These are phyloP conservation scores for Remorina albescens DNA, from an alignment of 2,797 vertebrate genomes.

Conservation along the genomic window DNA sequence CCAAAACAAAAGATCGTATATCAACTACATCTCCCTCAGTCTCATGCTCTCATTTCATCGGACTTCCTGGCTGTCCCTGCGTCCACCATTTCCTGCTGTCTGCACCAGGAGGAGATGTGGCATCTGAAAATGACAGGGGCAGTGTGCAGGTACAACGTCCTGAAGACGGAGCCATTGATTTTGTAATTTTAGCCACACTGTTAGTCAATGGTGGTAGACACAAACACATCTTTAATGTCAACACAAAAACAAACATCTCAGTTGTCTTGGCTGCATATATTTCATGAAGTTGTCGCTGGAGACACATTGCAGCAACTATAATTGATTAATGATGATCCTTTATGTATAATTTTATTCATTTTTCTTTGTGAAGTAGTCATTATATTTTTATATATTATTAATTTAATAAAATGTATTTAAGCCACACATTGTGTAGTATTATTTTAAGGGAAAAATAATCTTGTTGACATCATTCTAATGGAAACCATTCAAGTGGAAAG, in stretches of 20 bases:
- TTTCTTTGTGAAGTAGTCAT: neutral
- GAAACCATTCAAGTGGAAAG: conserved; percentile 33
- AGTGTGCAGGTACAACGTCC: neutral
- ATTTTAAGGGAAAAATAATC: neutral
- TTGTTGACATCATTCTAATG: neutral
- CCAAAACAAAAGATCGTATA: conserved; percentile 26
- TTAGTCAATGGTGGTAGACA: neutral
- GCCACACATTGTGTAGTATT: neutral
- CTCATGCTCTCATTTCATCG: neutral
- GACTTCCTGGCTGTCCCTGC: neutral
- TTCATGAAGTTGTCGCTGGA: conserved; percentile 3
- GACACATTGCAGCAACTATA: neutral
- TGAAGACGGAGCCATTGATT: neutral
- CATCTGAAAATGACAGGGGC: conserved; percentile 10
- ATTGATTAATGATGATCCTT: no score
- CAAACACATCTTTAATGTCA: neutral
- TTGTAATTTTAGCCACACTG: conserved; percentile 1
- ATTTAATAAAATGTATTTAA: neutral
- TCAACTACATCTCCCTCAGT: neutral
- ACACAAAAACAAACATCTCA: neutral
- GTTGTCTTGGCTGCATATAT: neutral
- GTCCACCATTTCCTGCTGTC: conserved; percentile 4
- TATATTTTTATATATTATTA: neutral
- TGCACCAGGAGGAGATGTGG: conserved; percentile 7
- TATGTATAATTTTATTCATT: neutral